Percentiles rank a stretch among this genome's conserved stretches.
Evolutionary conservation across 2,113 vertebrate species (phyloP).

Genomic region (Thomomys bottae): DNA sequence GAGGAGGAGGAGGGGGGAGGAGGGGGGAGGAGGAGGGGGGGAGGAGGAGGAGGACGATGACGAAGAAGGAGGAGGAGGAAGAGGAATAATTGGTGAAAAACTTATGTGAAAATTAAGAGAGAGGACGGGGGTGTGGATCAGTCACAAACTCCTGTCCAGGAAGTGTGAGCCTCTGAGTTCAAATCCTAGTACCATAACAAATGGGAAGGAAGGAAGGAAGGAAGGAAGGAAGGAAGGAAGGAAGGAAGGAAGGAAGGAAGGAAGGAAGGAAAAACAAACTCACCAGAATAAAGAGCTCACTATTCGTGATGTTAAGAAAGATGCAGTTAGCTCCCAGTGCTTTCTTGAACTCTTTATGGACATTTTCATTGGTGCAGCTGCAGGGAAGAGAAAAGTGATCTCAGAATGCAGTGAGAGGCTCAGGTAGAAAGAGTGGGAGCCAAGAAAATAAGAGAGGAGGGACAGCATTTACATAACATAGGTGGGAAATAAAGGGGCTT

Average conservation of each 20-base stretch:
- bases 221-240: background rate
- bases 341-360: conserved; percentile 96
- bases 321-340: conserved; percentile 94
- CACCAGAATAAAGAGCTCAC: conserved; percentile 93
- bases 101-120: conserved; percentile 14
- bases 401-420: conserved; percentile 7
- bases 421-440: background rate
- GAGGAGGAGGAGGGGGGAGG: too few species aligned
- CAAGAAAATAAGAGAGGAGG: background rate
- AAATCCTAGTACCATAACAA: too few species aligned
- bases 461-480: background rate
- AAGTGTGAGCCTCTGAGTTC: too few species aligned
- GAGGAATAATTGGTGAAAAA: background rate
- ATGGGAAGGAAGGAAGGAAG: too few species aligned
- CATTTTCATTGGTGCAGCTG: conserved; percentile 92
- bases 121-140: too few species aligned
- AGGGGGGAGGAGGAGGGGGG: too few species aligned
- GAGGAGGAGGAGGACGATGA: too few species aligned
- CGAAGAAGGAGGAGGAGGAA: too few species aligned
- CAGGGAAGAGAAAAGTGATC: background rate
- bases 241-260: too few species aligned
- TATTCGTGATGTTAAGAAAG: conserved; percentile 89
- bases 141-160: too few species aligned
- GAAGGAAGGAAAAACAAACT: conserved; percentile 75
- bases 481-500: background rate